phyloP scores from a whole-genome alignment of 2,888 invertebrate genomes.

The Tachina fera region DNA sequence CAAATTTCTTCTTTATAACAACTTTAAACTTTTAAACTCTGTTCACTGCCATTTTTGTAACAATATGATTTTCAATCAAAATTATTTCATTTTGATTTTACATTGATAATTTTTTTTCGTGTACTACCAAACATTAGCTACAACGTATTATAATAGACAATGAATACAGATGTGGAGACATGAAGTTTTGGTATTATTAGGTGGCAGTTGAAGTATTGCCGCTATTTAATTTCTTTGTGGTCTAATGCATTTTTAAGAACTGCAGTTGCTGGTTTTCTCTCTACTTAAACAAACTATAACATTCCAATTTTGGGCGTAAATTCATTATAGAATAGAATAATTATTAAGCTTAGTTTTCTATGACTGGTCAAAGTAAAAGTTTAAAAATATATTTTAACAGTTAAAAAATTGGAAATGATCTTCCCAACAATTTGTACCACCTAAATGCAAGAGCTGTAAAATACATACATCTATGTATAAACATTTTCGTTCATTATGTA shows the following conservation, averaged over 20 bases:
- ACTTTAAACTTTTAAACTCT: no score
- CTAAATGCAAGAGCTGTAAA: slow-evolving; percentile 3
- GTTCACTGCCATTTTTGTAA: no score
- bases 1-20: no score
- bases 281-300: no score
- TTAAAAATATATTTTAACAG: not conserved
- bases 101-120: not conserved
- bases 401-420: not conserved
- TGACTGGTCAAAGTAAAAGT: no score
- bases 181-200: not conserved
- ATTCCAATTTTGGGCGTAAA: no score
- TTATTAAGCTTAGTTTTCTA: no score
- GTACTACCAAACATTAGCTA: slow-evolving; percentile 8
- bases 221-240: not conserved
- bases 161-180: slow-evolving; percentile 1
- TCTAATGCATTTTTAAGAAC: not conserved
- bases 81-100: no score
- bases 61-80: no score
- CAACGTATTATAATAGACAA: slow-evolving; percentile 33
- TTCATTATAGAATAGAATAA: no score
- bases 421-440: not conserved
- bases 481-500: not conserved
- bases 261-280: no score
- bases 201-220: not conserved
- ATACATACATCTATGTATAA: not conserved